Conservation (phyloP, 2,113 vertebrate genomes). For the Illadopsis cleaveri region DNA sequence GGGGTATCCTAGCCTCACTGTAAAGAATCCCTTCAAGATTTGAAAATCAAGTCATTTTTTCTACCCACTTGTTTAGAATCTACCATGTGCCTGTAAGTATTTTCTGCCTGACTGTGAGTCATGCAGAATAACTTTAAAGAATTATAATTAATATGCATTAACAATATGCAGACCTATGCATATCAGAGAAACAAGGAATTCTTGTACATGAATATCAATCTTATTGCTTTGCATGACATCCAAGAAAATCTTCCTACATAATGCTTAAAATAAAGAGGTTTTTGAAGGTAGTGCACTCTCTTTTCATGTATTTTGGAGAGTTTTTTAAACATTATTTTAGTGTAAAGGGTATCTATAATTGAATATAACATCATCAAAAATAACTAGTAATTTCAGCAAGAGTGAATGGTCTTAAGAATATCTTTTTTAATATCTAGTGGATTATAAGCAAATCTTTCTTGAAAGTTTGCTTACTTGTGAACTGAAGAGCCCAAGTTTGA, state of each 20-base stretch:
- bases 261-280: background rate
- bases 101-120: background rate
- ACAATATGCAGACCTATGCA: background rate
- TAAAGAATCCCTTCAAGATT: background rate
- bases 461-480: background rate
- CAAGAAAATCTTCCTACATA: background rate
- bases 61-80: background rate
- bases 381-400: background rate
- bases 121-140: background rate
- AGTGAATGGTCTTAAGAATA: background rate
- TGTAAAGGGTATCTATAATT: background rate
- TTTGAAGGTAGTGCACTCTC: background rate
- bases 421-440: background rate
- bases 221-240: background rate
- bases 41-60: background rate
- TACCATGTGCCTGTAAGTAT: background rate
- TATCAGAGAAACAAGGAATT: background rate
- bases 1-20: rapidly evolving
- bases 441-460: background rate
- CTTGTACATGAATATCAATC: background rate
- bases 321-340: background rate
- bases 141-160: background rate
- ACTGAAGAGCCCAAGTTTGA: background rate
- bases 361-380: background rate
- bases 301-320: background rate